Percentiles rank a stretch among this genome's conserved stretches.
Evolutionary conservation across 2,888 invertebrate species (phyloP).

Genomic region (Fragum sueziense): DNA sequence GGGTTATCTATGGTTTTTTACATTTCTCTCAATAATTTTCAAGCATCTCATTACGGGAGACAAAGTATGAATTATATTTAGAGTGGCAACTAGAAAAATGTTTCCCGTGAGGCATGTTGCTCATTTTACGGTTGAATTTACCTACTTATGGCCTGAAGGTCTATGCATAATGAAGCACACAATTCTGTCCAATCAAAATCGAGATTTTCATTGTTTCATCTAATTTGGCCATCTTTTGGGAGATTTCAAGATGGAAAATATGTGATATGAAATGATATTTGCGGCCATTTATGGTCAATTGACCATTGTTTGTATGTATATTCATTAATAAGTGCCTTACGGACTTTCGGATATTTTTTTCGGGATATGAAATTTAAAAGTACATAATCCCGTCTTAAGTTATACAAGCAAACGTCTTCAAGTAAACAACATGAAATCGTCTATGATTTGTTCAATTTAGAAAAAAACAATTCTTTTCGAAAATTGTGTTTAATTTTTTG

Average conservation of each 20-base stretch:
- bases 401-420: too few species aligned
- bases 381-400: too few species aligned
- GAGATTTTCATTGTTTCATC: conserved; percentile 15
- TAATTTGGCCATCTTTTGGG: conserved; percentile 5
- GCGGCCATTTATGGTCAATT: not conserved
- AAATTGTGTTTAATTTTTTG: too few species aligned
- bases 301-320: not conserved
- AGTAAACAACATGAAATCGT: too few species aligned
- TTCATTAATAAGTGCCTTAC: not conserved
- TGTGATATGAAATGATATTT: not conserved
- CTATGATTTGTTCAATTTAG: too few species aligned
- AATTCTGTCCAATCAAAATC: conserved; percentile 5
- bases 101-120: not conserved
- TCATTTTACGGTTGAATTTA: not conserved
- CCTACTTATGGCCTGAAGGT: not conserved
- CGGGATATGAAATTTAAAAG: too few species aligned
- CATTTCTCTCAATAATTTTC: too few species aligned
- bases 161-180: not conserved
- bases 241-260: not conserved
- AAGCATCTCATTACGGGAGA: too few species aligned
- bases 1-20: too few species aligned
- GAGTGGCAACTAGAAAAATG: too few species aligned
- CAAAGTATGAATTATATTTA: too few species aligned
- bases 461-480: too few species aligned
- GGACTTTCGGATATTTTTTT: not conserved